Evolutionary conservation across 2,797 vertebrate species (phyloP).

Genomic region (Atherinosoma microstoma): DNA sequence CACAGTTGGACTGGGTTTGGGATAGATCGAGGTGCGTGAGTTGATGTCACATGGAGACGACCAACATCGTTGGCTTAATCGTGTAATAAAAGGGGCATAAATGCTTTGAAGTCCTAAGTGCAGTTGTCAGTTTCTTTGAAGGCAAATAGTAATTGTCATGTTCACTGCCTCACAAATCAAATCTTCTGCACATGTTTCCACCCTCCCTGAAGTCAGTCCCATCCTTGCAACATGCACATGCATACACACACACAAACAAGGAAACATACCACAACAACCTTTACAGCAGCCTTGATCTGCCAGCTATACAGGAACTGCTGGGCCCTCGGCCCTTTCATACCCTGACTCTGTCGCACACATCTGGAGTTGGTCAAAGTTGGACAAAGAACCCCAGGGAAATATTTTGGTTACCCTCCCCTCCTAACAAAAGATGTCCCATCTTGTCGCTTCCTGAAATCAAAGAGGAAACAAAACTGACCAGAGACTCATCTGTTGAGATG

Average conservation of each 20-base stretch:
- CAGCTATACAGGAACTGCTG: conserved; percentile 48
- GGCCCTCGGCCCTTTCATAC: conserved; percentile 56
- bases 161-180: conserved; percentile 84
- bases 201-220: conserved; percentile 53
- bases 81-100: conserved; percentile 80
- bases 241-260: conserved; percentile 15
- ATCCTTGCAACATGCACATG: conserved; percentile 23
- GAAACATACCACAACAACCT: conserved; percentile 52
- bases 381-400: conserved; percentile 52
- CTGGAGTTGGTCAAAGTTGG: conserved; percentile 69
- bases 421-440: conserved; percentile 37
- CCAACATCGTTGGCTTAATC: conserved; percentile 73
- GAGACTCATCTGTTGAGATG: conserved; percentile 2
- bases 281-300: conserved; percentile 70
- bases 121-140: conserved; percentile 84
- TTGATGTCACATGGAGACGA: conserved; percentile 63
- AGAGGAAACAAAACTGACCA: conserved; percentile 46
- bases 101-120: conserved; percentile 82
- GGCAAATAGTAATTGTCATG: conserved; percentile 83
- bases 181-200: conserved; percentile 77
- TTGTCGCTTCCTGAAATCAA: conserved; percentile 49
- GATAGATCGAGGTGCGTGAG: conserved; percentile 59
- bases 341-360: conserved; percentile 71
- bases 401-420: conserved; percentile 43
- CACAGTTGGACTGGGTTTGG: conserved; percentile 9